These are phyloP conservation scores for Drosophila bifasciata DNA, from an alignment of 1,140 invertebrate species.

Conservation along the genomic window DNA sequence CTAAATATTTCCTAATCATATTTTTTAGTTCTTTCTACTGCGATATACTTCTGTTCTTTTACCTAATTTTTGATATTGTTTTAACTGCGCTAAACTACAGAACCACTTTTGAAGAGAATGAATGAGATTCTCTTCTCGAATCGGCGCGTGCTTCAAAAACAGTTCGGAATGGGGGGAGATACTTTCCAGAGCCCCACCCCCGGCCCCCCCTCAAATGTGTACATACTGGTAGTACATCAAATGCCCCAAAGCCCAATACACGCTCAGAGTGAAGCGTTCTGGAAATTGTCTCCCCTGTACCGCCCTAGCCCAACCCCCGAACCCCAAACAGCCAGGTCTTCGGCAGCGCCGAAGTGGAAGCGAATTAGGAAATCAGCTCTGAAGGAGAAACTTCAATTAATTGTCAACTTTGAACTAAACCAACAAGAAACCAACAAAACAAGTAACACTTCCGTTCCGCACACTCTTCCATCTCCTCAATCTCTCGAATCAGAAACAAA, in stretches of 20 bases:
- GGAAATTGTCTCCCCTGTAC: conserved; percentile 17
- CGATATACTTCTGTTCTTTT: conserved; percentile 66
- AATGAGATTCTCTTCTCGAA: conserved; percentile 37
- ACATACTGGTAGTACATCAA: conserved; percentile 13
- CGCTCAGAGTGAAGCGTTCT: conserved; percentile 2
- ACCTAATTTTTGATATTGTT: conserved; percentile 79
- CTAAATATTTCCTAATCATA: conserved; percentile 60
- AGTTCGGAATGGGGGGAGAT: conserved; percentile 8
- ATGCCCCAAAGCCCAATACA: background rate
- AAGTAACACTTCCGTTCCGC: too few species aligned
- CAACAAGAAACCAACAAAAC: conserved; percentile 21
- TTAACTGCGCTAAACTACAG: conserved; percentile 76
- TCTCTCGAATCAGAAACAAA: too few species aligned
- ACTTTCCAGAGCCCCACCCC: conserved; percentile 11
- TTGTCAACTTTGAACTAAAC: conserved; percentile 55
- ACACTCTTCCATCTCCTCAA: too few species aligned
- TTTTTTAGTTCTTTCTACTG: conserved; percentile 60
- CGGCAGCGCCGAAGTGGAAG: conserved; percentile 38
- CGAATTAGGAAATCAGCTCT: conserved; percentile 35
- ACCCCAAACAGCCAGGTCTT: conserved; percentile 33
- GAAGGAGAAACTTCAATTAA: conserved; percentile 50
- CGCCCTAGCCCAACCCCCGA: conserved; percentile 11
- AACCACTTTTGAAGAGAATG: conserved; percentile 45
- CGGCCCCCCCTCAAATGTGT: too few species aligned
- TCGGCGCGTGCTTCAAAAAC: conserved; percentile 53